Conservation (phyloP, 2,113 vertebrate genomes). For the Thamnophis sirtalis region DNA sequence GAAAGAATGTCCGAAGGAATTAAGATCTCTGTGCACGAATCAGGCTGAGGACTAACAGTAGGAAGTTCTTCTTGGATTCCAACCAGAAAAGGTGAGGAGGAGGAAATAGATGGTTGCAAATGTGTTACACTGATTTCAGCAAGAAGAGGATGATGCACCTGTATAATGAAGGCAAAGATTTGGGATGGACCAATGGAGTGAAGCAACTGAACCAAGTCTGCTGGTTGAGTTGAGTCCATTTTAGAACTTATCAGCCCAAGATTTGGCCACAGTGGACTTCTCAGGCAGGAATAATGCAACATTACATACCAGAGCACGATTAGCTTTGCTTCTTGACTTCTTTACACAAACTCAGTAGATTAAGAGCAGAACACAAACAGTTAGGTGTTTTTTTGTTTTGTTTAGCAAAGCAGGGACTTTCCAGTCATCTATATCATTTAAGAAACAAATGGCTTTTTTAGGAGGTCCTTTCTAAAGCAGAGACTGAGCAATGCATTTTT, state of each 20-base stretch:
- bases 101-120: not conserved
- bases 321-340: not conserved
- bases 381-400: not conserved
- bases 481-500: not conserved
- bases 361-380: not conserved
- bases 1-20: not conserved
- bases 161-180: not conserved
- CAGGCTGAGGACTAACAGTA: accelerated
- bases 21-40: not conserved
- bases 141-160: not conserved
- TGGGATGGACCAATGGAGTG: not conserved
- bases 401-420: not conserved
- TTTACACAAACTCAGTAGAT: not conserved
- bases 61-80: not conserved
- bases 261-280: not conserved
- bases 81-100: not conserved
- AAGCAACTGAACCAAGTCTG: not conserved
- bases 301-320: not conserved
- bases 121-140: not conserved
- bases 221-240: accelerated
- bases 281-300: not conserved
- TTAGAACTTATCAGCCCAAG: accelerated
- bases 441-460: not conserved
- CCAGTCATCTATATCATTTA: not conserved
- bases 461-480: not conserved